Base-by-base conservation (phyloP, 2,888 invertebrate species). In the Teleiodes luculella region DNA sequence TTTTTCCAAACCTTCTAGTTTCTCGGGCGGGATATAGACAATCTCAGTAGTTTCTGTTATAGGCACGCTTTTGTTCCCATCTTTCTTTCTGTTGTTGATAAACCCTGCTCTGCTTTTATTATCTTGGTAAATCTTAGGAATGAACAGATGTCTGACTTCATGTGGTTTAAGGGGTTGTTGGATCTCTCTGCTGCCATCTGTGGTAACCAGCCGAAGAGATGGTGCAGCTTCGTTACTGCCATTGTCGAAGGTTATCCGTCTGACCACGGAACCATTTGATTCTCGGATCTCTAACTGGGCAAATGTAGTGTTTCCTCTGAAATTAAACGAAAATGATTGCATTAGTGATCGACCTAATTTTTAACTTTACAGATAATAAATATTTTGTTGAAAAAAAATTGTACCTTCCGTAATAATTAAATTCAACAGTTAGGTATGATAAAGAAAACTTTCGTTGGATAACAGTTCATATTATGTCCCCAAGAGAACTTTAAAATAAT, bases 221-320 rank as follows among this genome's bases (percentile, higher is more conserved):
- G 80, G 76, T 3, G 76, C 62, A 8, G 79, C 72, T 59, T 83
- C 86, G 63, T 78, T 82, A 60, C 77, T 86, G n/a, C 81, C 70
- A 61, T 85, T 88, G 14, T 87, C 82, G 57, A 83, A 83, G 18
- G 82, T 85, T 61, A 90, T 68, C 52, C 74, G 84, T 71, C 81
- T 88, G 50, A 90, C 76, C 65, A 80, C 62, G 56, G 86, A 80
- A 67, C 72, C 81, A 62, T 86, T 89, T 52, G 76, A 61, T 53
- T 87, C 84, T 65, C 80, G 74, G 53, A 90, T 74, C 74, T 88
- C 90, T 65, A 90, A 72, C 67, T 88, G 88, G 57, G 86, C 88
- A 56, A 82, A 86, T 51, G 89, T 86, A 52, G 87, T 81, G 58
- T 88, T 88, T 60, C 77, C 77, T 66, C 90, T 90, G 86, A 60